These are phyloP conservation scores for Clarias gariepinus DNA, from an alignment of 2,113 vertebrate genomes.

Conservation along the genomic window DNA sequence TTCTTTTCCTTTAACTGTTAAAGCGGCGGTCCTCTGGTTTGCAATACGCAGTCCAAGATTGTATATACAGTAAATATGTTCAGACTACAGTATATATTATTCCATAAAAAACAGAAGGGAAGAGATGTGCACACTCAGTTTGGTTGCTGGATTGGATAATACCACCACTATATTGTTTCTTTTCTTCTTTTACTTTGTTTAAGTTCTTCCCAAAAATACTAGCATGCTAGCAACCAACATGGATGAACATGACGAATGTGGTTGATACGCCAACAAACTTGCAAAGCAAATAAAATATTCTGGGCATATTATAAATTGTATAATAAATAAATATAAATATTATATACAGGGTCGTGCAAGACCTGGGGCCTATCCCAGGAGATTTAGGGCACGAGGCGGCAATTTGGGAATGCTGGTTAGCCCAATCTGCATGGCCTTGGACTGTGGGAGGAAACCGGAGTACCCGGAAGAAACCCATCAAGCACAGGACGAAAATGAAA, in stretches of 20 bases:
- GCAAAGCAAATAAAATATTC: not conserved
- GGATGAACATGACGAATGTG: not conserved
- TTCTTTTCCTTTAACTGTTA: not conserved
- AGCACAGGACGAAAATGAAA: no score
- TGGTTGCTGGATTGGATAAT: not conserved
- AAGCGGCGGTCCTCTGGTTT: not conserved
- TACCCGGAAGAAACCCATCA: no score
- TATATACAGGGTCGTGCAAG: no score
- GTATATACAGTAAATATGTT: not conserved
- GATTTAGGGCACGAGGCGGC: no score
- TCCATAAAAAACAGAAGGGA: not conserved
- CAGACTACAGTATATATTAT: not conserved
- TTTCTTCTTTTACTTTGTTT: no score
- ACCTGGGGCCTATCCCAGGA: no score
- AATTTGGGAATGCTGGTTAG: no score
- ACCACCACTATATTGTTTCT: not conserved
- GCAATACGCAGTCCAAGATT: not conserved
- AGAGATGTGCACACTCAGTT: not conserved
- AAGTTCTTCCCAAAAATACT: no score
- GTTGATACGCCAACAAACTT: not conserved
- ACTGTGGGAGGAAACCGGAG: no score
- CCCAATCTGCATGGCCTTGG: no score
- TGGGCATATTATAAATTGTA: not conserved
- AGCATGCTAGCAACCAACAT: not conserved
- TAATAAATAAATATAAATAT: no score